phyloP scores from a whole-genome alignment of 2,797 vertebrate genomes.

The Chaetodon trifasciatus region DNA sequence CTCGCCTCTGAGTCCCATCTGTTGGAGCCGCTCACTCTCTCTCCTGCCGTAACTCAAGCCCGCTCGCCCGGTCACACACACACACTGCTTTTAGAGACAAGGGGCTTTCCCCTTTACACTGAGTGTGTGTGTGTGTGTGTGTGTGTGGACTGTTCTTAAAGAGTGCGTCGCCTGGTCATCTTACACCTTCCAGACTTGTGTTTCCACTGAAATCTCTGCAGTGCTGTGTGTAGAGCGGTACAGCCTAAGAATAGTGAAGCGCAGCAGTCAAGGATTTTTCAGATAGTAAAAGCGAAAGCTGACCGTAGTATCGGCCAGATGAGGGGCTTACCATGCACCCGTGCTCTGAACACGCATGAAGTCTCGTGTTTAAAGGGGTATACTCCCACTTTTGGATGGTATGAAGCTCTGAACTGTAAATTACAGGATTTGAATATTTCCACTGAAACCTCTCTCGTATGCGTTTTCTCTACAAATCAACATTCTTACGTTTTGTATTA shows the following conservation, averaged over 20 bases:
- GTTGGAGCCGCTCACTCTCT: constrained; percentile 59
- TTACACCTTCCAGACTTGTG: constrained; percentile 59
- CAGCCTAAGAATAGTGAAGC: constrained; percentile 41
- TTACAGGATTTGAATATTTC: neutral
- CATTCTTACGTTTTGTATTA: neutral
- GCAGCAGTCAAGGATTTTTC: neutral
- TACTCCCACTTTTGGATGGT: too few species aligned
- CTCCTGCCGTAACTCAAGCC: constrained; percentile 70
- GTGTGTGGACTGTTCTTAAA: constrained; percentile 49
- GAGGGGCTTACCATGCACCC: neutral
- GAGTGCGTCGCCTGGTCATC: constrained; percentile 42
- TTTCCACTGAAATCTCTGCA: constrained; percentile 52
- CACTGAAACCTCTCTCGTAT: neutral
- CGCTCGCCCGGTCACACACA: constrained; percentile 43
- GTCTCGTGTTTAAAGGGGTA: neutral
- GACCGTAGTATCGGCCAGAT: too few species aligned
- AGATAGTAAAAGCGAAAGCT: neutral
- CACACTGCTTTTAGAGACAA: constrained; percentile 57
- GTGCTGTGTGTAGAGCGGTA: neutral
- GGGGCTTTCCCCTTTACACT: constrained; percentile 77
- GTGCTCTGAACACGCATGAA: neutral
- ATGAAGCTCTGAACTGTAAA: neutral
- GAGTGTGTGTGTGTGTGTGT: constrained; percentile 43
- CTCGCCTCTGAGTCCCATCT: constrained; percentile 70
- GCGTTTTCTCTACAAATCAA: neutral